Conservation (phyloP, 2,797 vertebrate genomes). For the Neopelma chrysocephalum region DNA sequence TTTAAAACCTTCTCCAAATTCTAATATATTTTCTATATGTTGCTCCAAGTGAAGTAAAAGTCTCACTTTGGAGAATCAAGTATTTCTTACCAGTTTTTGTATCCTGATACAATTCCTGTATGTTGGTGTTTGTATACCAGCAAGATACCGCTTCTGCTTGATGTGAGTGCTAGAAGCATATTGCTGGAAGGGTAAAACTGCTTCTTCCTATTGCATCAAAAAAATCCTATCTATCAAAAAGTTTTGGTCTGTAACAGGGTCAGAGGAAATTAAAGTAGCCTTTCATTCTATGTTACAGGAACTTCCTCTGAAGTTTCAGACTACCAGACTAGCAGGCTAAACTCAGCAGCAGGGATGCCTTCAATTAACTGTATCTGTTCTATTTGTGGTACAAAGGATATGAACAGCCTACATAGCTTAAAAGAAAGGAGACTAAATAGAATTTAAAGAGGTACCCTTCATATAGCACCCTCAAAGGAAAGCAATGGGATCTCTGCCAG, state of each 20-base stretch:
- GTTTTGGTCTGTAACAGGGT: conserved; percentile 53
- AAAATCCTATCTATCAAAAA: conserved; percentile 53
- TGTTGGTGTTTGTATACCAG: neutral
- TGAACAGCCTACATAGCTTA: conserved; percentile 64
- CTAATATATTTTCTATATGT: neutral
- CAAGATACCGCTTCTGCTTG: neutral
- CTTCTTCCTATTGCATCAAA: conserved; percentile 37
- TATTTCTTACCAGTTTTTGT: neutral
- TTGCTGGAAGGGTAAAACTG: conserved; percentile 28
- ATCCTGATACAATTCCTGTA: neutral
- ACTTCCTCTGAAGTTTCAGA: conserved; percentile 65
- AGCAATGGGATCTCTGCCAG: conserved; percentile 33
- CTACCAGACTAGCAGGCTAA: conserved; percentile 53
- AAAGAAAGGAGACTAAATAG: conserved; percentile 63
- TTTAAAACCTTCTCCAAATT: neutral
- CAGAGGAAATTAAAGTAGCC: conserved; percentile 72
- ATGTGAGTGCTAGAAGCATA: neutral
- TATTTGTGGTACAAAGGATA: conserved; percentile 75
- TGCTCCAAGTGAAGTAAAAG: neutral
- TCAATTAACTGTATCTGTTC: conserved; percentile 74
- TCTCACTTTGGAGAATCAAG: neutral
- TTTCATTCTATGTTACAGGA: conserved; percentile 59
- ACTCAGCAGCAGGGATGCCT: conserved; percentile 72
- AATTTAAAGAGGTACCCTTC: conserved; percentile 50
- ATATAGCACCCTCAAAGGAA: conserved; percentile 29